Conservation (phyloP, 2,113 vertebrate species). For the Polypterus bichir region DNA sequence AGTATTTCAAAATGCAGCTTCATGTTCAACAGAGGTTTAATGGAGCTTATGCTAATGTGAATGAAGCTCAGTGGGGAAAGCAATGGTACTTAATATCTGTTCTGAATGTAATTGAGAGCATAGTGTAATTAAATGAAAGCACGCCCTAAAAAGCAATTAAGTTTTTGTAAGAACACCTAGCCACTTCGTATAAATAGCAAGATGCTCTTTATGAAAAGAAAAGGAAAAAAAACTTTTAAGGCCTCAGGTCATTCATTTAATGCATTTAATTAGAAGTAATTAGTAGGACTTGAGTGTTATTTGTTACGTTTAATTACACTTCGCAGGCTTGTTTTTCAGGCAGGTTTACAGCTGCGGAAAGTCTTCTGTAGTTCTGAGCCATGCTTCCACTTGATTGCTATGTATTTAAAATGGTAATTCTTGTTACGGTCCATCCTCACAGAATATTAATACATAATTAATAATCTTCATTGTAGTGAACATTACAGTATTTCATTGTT, state of each 20-base stretch:
- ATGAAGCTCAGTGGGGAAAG: no score
- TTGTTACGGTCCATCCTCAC: constrained; percentile 4
- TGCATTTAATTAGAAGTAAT: background rate
- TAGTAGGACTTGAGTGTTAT: background rate
- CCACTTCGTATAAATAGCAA: no score
- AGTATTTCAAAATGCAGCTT: no score
- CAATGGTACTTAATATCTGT: no score
- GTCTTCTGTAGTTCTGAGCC: background rate
- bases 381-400: background rate
- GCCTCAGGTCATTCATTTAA: background rate
- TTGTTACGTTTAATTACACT: background rate
- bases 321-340: background rate
- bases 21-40: no score
- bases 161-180: no score
- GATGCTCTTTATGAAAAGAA: no score
- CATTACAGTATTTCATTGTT: constrained; percentile 5
- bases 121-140: no score
- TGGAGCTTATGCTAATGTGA: no score
- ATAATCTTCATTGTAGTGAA: constrained; percentile 6
- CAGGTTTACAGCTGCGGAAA: background rate
- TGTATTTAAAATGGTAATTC: constrained; percentile 4
- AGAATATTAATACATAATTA: constrained; percentile 9
- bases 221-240: background rate
- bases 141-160: no score
- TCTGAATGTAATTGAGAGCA: no score